These are phyloP conservation scores for Doris montereyensis DNA, from an alignment of 2,888 invertebrate species.

Conservation along the genomic window DNA sequence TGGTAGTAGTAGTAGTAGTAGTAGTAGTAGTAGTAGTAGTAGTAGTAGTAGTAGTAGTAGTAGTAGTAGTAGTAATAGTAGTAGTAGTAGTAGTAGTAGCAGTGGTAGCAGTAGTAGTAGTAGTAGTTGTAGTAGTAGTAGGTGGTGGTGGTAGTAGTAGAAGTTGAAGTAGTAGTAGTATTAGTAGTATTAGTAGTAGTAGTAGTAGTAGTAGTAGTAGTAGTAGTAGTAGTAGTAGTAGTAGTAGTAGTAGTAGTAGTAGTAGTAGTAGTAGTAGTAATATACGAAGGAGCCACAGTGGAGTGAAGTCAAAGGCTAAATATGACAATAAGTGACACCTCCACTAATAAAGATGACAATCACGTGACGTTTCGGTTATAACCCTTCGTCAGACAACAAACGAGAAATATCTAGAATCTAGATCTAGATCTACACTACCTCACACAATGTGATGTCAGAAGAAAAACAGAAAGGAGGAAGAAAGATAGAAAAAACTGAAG, in stretches of 20 bases:
- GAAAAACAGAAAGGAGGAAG: too few species aligned
- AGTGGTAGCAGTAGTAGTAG: background rate
- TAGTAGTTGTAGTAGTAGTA: background rate
- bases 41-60: background rate
- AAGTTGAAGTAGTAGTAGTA: too few species aligned
- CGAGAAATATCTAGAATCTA: background rate
- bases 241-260: background rate
- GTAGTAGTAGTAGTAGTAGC: background rate
- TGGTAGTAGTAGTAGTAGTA: background rate
- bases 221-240: background rate
- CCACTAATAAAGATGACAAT: too few species aligned
- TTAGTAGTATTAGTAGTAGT: too few species aligned
- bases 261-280: background rate
- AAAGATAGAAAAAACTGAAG: background rate
- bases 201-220: background rate
- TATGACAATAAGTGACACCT: too few species aligned
- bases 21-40: background rate
- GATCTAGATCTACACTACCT: background rate
- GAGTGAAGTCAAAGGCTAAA: too few species aligned
- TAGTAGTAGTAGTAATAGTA: background rate
- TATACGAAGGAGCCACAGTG: too few species aligned
- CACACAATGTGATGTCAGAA: too few species aligned
- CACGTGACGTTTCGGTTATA: too few species aligned
- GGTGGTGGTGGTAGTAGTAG: too few species aligned
- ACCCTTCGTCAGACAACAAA: too few species aligned